Percentiles rank a stretch among this genome's conserved stretches.
phyloP scores from a whole-genome alignment of 2,797 vertebrate genomes.

The Diglossa cyanea region DNA sequence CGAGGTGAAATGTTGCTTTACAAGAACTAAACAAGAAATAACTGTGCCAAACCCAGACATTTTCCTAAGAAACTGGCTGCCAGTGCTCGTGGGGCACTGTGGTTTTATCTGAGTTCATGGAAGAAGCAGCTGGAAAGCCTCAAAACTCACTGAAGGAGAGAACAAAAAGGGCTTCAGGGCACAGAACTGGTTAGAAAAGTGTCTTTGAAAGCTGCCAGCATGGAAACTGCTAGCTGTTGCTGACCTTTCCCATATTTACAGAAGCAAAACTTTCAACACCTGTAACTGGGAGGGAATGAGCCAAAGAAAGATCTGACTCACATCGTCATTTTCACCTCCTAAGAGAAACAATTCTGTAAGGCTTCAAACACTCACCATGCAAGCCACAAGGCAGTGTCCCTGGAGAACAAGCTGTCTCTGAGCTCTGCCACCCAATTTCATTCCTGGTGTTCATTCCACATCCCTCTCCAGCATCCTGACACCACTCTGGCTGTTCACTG shows the following conservation, averaged over 20 bases:
- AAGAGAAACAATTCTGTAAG: neutral
- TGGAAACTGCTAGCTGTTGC: neutral
- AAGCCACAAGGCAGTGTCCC: neutral
- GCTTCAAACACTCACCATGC: neutral
- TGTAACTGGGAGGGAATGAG: neutral
- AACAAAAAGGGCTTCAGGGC: neutral
- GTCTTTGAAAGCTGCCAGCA: neutral
- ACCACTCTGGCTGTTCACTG: neutral
- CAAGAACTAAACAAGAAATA: neutral
- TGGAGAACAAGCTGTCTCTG: neutral
- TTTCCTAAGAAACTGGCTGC: neutral
- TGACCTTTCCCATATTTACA: constrained; percentile 4
- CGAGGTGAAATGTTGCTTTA: neutral
- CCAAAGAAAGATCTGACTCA: neutral
- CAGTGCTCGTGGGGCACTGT: neutral
- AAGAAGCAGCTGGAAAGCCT: neutral
- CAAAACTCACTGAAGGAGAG: neutral
- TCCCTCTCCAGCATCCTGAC: neutral
- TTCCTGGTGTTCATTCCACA: neutral
- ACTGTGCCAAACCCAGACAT: neutral
- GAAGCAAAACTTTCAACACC: neutral
- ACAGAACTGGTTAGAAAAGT: neutral
- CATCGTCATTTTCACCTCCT: neutral
- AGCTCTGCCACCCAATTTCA: neutral
- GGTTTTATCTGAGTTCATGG: neutral